A percentile compares a stretch with the other conserved stretches of the same genome.
phyloP scores from a whole-genome alignment of 2,888 invertebrate genomes.

The Nomada ferruginata region DNA sequence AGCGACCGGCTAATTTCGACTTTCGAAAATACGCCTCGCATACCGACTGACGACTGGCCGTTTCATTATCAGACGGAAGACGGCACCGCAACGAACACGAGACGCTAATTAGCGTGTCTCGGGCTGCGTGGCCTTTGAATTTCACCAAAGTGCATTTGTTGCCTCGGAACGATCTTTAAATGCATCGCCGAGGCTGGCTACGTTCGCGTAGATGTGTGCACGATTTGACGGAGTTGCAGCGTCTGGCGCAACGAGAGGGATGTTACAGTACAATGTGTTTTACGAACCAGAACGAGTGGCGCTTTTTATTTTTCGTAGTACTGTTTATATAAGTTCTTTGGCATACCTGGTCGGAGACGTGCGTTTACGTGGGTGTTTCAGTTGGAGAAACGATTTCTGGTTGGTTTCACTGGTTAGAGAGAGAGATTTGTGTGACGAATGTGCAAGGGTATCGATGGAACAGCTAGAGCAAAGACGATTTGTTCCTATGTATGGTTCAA shows the following conservation, averaged over 20 bases:
- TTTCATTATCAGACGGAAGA: slow-evolving; percentile 57
- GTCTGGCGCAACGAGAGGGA: neutral
- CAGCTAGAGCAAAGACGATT: neutral
- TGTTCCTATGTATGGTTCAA: neutral
- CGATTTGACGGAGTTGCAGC: slow-evolving; percentile 5
- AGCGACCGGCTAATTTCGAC: slow-evolving; percentile 58
- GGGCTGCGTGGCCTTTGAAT: slow-evolving; percentile 9
- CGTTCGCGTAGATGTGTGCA: neutral
- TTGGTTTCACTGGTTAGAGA: neutral
- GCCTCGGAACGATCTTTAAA: slow-evolving; percentile 2
- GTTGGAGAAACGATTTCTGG: neutral
- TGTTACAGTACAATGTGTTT: slow-evolving; percentile 18
- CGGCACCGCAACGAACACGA: slow-evolving; percentile 33
- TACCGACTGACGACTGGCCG: slow-evolving; percentile 26
- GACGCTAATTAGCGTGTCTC: slow-evolving; percentile 61
- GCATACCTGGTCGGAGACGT: too few species aligned
- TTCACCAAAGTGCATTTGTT: neutral
- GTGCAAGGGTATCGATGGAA: too few species aligned
- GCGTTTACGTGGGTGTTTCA: neutral
- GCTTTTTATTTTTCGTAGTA: neutral
- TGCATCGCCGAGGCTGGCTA: neutral
- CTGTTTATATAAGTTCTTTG: slow-evolving; percentile 1
- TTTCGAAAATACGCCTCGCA: slow-evolving; percentile 53
- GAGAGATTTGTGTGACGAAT: neutral
- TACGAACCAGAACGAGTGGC: neutral